phyloP scores from a whole-genome alignment of 1,140 invertebrate genomes.

The Musca vetustissima region DNA sequence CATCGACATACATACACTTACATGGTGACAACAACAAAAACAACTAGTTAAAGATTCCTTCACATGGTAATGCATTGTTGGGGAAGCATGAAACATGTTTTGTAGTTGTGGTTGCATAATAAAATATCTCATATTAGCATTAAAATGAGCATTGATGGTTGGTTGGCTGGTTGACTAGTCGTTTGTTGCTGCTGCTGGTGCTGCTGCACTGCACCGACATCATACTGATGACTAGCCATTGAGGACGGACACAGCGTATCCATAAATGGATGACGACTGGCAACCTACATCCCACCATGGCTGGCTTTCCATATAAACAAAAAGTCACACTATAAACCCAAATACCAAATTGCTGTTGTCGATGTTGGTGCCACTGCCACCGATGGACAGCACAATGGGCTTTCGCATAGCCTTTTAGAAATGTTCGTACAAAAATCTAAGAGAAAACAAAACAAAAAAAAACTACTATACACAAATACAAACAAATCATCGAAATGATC shows the following conservation, averaged over 20 bases:
- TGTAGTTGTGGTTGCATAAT: constrained; percentile 18
- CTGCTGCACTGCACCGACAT: background rate
- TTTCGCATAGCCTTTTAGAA: no score
- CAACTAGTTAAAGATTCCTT: background rate
- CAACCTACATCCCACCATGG: background rate
- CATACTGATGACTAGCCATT: background rate
- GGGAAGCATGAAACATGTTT: background rate
- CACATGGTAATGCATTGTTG: background rate
- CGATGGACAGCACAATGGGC: no score
- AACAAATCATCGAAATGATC: background rate
- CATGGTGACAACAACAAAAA: constrained; percentile 12
- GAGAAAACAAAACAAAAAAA: background rate
- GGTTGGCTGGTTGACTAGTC: no score
- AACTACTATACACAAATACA: background rate
- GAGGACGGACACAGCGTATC: background rate
- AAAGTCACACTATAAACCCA: constrained; percentile 23
- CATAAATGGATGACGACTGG: background rate
- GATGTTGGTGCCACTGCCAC: no score
- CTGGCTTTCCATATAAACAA: no score
- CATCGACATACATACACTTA: background rate
- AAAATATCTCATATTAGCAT: constrained; percentile 3
- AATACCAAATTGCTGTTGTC: constrained; percentile 10
- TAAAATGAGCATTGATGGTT: background rate
- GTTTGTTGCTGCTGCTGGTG: no score
- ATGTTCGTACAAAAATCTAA: background rate